phyloP scores from a whole-genome alignment of 2,797 vertebrate genomes.

The Gorsachius magnificus region DNA sequence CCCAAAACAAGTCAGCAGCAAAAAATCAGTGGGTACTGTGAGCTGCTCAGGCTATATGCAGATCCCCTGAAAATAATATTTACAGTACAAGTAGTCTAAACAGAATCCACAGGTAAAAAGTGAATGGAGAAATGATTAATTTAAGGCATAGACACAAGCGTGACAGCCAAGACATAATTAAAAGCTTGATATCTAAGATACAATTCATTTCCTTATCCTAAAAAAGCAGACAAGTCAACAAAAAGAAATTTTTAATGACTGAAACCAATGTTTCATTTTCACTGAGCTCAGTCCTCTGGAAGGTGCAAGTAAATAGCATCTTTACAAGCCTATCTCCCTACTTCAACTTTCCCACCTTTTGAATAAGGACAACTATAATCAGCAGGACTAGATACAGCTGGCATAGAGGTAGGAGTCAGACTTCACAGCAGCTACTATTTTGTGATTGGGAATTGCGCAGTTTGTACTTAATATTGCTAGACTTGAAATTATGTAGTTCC shows the following conservation, averaged over 20 bases:
- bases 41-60: not conserved
- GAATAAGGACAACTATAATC: not conserved
- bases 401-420: not conserved
- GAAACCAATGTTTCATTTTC: not conserved
- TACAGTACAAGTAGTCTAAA: not conserved
- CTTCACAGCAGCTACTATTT: not conserved
- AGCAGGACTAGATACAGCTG: not conserved
- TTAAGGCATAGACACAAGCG: not conserved
- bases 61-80: not conserved
- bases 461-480: not conserved
- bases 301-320: not conserved
- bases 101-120: not conserved
- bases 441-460: not conserved
- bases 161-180: not conserved
- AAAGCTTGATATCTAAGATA: not conserved
- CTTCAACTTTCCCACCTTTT: not conserved
- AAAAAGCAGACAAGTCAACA: not conserved
- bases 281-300: not conserved
- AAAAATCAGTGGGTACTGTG: not conserved
- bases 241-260: not conserved
- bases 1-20: not conserved
- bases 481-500: not conserved
- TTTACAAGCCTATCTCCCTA: not conserved
- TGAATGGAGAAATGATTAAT: not conserved
- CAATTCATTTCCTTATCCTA: not conserved